These are phyloP conservation scores for Periphyllus acericola DNA, from an alignment of 2,888 invertebrate species.

Conservation along the genomic window DNA sequence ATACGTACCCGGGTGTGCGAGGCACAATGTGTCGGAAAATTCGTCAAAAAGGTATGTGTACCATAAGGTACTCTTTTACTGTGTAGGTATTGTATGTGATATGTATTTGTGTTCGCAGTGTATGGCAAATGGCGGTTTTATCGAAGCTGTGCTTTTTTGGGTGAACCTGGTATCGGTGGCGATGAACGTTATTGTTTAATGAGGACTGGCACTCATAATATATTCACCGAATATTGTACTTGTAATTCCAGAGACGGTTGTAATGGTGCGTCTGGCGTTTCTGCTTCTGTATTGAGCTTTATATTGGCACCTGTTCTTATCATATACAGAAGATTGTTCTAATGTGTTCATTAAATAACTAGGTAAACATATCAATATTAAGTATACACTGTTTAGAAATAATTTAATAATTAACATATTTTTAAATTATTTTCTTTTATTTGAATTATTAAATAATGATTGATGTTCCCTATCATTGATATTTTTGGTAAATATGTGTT, in stretches of 20 bases:
- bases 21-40: constrained; percentile 92
- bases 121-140: constrained; percentile 66
- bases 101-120: constrained; percentile 63
- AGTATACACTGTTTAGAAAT: background rate
- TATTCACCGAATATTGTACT: constrained; percentile 93
- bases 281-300: constrained; percentile 31
- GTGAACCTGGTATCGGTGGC: constrained; percentile 88
- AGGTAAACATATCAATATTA: background rate
- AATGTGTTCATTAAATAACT: constrained; percentile 8
- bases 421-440: background rate
- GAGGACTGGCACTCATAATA: constrained; percentile 91
- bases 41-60: constrained; percentile 82
- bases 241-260: constrained; percentile 94
- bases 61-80: background rate
- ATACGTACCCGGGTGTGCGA: constrained; percentile 76
- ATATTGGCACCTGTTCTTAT: constrained; percentile 28
- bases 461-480: too few relatives aligned
- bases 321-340: constrained; percentile 20
- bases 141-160: constrained; percentile 81
- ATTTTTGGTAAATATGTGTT: too few relatives aligned
- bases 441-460: background rate
- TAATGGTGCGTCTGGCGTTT: constrained; percentile 72
- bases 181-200: constrained; percentile 91
- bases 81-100: too few relatives aligned
- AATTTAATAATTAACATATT: background rate